Conservation (phyloP, 2,113 vertebrate species). For the Enhydra lutris region DNA sequence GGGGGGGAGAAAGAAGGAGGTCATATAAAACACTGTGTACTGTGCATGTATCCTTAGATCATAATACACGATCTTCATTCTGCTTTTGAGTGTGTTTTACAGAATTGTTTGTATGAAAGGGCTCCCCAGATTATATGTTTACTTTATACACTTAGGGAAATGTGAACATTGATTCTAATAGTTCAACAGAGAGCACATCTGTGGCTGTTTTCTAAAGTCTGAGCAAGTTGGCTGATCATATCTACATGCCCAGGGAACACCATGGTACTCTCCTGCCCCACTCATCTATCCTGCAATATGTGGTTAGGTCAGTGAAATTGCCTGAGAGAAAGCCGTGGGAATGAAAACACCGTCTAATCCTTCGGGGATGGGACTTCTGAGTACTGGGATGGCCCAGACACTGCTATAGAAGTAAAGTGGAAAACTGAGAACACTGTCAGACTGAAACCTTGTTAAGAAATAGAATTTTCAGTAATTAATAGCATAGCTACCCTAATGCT, state of each 20-base stretch:
- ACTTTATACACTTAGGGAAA: neutral
- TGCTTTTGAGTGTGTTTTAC: neutral
- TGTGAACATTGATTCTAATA: neutral
- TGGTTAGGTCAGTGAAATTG: neutral
- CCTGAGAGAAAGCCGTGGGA: neutral
- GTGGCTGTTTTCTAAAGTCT: neutral
- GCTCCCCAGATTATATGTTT: neutral
- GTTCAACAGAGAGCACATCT: neutral
- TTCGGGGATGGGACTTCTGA: neutral
- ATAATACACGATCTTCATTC: neutral
- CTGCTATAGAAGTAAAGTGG: neutral
- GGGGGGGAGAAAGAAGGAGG: neutral
- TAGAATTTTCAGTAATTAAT: neutral
- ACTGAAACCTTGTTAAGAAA: neutral
- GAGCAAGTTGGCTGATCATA: neutral
- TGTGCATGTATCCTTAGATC: neutral
- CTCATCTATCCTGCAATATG: neutral
- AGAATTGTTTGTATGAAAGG: neutral
- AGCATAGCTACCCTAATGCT: neutral
- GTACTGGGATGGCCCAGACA: neutral
- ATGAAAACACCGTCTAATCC: neutral
- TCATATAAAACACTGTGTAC: neutral
- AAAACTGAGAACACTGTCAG: neutral
- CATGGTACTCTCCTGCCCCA: accelerated
- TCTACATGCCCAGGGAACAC: neutral